phyloP scores from a whole-genome alignment of 2,888 invertebrate species.

The Campopleginae sp. region DNA sequence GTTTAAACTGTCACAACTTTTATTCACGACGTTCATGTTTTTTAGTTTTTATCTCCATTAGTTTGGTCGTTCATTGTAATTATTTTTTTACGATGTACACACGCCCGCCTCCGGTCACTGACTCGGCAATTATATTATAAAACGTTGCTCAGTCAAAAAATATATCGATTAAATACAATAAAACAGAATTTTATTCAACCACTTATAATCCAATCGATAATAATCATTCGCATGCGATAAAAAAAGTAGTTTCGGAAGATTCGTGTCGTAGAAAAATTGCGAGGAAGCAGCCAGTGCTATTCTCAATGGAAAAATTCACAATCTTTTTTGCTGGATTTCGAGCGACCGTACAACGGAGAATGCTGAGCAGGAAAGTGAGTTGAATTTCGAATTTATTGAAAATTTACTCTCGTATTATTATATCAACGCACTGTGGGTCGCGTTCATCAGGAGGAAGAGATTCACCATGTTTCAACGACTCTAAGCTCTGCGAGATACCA shows the following conservation, averaged over 20 bases:
- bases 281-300: conserved; percentile 14
- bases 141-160: conserved; percentile 23
- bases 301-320: conserved; percentile 3
- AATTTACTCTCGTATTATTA: conserved; percentile 29
- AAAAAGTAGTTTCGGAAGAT: conserved; percentile 49
- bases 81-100: conserved; percentile 35
- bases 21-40: conserved; percentile 22
- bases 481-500: conserved; percentile 25
- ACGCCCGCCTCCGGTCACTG: conserved; percentile 7
- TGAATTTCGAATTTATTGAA: conserved; percentile 13
- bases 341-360: background rate
- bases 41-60: conserved; percentile 40
- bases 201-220: conserved; percentile 22
- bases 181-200: conserved; percentile 62
- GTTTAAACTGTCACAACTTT: conserved; percentile 34
- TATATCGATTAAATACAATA: conserved; percentile 42
- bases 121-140: conserved; percentile 37
- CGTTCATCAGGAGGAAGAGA: conserved; percentile 5
- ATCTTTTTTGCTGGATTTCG: background rate
- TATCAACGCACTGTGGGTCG: background rate
- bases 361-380: conserved; percentile 36
- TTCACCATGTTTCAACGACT: background rate
- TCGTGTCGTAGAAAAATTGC: conserved; percentile 26
- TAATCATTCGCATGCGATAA: conserved; percentile 29
- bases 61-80: background rate